phyloP scores from a whole-genome alignment of 2,113 vertebrate genomes.

The Onychostruthus taczanowskii region DNA sequence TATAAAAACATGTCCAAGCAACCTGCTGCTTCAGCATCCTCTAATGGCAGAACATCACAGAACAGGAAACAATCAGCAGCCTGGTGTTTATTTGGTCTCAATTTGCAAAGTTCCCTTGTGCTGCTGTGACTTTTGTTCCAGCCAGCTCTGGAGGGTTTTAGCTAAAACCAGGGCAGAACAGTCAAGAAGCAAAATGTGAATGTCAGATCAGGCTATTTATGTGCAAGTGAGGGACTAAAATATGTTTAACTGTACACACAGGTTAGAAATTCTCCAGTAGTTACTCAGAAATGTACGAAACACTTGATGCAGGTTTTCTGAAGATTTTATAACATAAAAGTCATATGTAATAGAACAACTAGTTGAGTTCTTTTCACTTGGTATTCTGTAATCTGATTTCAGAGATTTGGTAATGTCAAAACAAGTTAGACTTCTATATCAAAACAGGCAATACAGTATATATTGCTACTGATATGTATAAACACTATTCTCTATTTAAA shows the following conservation, averaged over 20 bases:
- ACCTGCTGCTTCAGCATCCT: neutral
- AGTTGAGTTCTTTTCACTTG: neutral
- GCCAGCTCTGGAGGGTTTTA: neutral
- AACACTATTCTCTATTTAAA: neutral
- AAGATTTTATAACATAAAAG: neutral
- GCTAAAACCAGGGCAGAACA: neutral
- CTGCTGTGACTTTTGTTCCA: neutral
- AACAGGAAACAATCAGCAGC: neutral
- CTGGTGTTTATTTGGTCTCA: neutral
- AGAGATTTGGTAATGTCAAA: neutral
- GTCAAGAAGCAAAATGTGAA: neutral
- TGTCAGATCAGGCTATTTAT: neutral
- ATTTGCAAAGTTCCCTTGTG: neutral
- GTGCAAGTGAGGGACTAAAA: neutral
- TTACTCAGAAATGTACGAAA: neutral
- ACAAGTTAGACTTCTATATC: neutral
- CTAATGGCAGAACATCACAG: neutral
- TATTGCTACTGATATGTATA: neutral
- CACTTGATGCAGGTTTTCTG: neutral
- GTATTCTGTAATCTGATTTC: neutral
- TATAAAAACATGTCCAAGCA: neutral
- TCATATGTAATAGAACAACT: neutral
- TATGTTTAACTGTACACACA: neutral
- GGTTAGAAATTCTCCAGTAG: neutral
- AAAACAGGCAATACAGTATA: neutral